Conservation (phyloP, 2,888 invertebrate genomes). For the Leptodirus hochenwartii region DNA sequence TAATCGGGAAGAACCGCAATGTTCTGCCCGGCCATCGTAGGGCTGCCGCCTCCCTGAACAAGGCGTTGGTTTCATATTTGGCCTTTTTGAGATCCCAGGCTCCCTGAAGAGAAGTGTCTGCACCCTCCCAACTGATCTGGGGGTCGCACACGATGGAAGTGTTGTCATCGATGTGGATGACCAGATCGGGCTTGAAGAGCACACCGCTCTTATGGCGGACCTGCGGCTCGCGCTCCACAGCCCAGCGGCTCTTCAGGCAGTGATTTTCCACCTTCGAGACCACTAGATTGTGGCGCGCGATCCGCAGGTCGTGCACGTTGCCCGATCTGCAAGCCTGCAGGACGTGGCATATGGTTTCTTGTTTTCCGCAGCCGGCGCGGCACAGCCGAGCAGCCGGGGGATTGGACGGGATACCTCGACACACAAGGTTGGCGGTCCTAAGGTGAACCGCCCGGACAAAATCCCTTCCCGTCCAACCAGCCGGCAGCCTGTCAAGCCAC, state of each 20-base stretch:
- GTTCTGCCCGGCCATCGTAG: slow-evolving; percentile 11
- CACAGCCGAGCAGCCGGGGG: slow-evolving; percentile 14
- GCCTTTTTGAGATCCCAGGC: slow-evolving; percentile 10
- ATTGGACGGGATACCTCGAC: slow-evolving; percentile 17
- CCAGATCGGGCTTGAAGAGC: slow-evolving; percentile 9
- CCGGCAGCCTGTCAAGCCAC: slow-evolving; percentile 14
- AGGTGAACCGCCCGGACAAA: slow-evolving; percentile 16
- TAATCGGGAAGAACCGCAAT: no score
- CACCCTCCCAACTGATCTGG: slow-evolving; percentile 7
- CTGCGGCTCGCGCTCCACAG: slow-evolving; percentile 7
- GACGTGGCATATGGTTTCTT: slow-evolving; percentile 12
- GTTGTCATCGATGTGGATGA: slow-evolving; percentile 1
- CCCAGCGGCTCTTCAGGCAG: slow-evolving; percentile 3
- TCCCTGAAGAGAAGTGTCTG: slow-evolving; percentile 1
- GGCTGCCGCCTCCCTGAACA: slow-evolving; percentile 12
- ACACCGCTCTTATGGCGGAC: slow-evolving; percentile 8
- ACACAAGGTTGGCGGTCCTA: slow-evolving; percentile 16
- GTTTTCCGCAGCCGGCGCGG: slow-evolving; percentile 13
- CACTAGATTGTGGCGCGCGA: slow-evolving; percentile 10
- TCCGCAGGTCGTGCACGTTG: slow-evolving; percentile 9
- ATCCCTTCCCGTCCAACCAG: slow-evolving; percentile 15
- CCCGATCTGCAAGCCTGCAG: slow-evolving; percentile 15
- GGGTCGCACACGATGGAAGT: no score
- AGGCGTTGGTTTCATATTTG: slow-evolving; percentile 11
- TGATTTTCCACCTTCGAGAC: slow-evolving; percentile 5